A percentile compares a stretch with the other conserved stretches of the same genome.
Evolutionary conservation across 1,140 invertebrate species (phyloP).

Genomic region (Drosophila paulistorum): DNA sequence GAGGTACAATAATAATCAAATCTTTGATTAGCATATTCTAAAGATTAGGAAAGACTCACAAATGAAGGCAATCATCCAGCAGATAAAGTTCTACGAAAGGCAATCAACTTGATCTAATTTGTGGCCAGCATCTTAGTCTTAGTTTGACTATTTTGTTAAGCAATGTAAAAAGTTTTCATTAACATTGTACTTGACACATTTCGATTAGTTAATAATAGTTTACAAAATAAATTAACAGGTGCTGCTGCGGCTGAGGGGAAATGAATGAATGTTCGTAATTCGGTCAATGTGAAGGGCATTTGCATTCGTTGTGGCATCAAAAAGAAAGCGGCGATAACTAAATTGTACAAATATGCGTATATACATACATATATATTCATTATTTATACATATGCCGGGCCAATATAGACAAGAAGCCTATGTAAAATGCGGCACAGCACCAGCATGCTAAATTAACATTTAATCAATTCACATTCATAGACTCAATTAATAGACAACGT

Average conservation of each 20-base stretch:
- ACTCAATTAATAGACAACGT: conserved; percentile 45
- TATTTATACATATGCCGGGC: background rate
- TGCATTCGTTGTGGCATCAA: conserved; percentile 4
- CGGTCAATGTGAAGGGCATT: conserved; percentile 54
- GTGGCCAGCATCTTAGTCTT: background rate
- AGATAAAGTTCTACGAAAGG: conserved; percentile 6
- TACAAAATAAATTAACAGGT: conserved; percentile 8
- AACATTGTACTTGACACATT: conserved; percentile 10
- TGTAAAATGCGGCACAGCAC: conserved; percentile 16
- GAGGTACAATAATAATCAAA: background rate
- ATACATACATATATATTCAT: background rate
- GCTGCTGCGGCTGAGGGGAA: background rate
- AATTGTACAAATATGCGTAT: background rate
- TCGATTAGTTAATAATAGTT: conserved; percentile 15
- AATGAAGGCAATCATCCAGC: background rate
- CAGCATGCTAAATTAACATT: conserved; percentile 69
- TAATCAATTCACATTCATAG: conserved; percentile 64
- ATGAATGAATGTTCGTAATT: conserved; percentile 6
- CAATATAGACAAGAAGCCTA: background rate
- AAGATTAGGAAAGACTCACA: conserved; percentile 13
- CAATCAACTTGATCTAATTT: conserved; percentile 11
- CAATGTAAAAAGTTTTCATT: background rate
- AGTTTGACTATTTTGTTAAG: background rate
- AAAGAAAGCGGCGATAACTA: conserved; percentile 11
- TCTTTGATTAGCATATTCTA: conserved; percentile 3